Percentiles rank a stretch among this genome's conserved stretches.
Evolutionary conservation across 2,113 vertebrate genomes (phyloP).

Genomic region (Elephantulus edwardii): DNA sequence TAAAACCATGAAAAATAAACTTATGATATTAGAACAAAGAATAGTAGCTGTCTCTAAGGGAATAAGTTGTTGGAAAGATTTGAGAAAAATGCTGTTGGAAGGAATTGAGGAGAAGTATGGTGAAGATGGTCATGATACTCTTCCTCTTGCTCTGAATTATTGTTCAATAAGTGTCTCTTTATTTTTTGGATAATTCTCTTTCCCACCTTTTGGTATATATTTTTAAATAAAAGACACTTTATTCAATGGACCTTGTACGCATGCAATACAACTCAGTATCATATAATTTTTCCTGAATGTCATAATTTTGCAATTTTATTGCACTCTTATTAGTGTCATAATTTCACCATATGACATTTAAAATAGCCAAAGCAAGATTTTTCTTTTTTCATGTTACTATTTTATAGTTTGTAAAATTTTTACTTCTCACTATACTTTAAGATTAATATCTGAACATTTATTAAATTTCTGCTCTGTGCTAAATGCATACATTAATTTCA

Average conservation of each 20-base stretch:
- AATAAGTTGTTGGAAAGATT: neutral
- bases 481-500: neutral
- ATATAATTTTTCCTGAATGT: neutral
- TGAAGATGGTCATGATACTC: neutral
- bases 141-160: neutral
- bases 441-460: neutral
- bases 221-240: constrained; percentile 1
- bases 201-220: neutral
- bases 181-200: neutral
- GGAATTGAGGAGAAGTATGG: too few relatives aligned
- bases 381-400: neutral
- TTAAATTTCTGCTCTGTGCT: neutral
- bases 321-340: neutral
- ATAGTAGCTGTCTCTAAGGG: neutral
- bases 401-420: too few relatives aligned
- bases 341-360: neutral
- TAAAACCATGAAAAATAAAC: neutral
- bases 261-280: neutral
- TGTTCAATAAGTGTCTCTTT: neutral
- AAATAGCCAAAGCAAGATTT: neutral
- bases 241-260: neutral
- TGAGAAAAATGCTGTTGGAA: neutral
- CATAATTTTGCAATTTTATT: neutral
- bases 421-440: neutral
- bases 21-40: neutral